These are phyloP conservation scores for Gorsachius magnificus DNA, from an alignment of 2,797 vertebrate species.

Conservation along the genomic window DNA sequence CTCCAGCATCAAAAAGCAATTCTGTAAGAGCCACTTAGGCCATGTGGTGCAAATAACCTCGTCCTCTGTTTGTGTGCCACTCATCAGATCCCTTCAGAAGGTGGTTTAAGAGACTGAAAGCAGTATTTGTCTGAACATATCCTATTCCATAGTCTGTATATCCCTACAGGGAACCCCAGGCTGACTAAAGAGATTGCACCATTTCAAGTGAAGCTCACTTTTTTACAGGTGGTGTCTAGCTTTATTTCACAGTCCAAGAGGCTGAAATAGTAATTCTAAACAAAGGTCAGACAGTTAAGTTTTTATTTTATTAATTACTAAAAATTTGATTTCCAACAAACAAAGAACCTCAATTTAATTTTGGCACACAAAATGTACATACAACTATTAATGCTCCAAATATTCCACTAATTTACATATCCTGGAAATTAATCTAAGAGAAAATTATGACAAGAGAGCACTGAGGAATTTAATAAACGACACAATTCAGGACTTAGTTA, in stretches of 20 bases:
- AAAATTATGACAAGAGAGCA: background rate
- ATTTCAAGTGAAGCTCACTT: background rate
- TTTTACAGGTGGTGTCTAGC: background rate
- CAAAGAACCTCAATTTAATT: background rate
- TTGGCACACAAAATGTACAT: background rate
- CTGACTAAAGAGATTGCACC: background rate
- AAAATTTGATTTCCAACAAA: background rate
- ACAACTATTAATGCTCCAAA: background rate
- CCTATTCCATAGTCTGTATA: background rate
- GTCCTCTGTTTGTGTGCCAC: background rate
- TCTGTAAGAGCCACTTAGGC: background rate
- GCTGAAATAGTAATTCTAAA: background rate
- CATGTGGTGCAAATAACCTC: background rate
- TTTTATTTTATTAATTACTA: background rate
- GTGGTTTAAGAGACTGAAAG: background rate
- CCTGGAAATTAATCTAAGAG: background rate
- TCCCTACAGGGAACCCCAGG: background rate
- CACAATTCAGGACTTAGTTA: background rate
- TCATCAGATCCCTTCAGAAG: background rate
- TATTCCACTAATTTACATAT: background rate
- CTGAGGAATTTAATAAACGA: background rate
- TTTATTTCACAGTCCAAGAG: background rate
- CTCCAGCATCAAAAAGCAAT: background rate
- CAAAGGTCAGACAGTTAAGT: background rate
- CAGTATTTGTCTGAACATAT: background rate